Evolutionary conservation across 2,888 invertebrate genomes (phyloP).

Genomic region (Theodoxus fluviatilis): DNA sequence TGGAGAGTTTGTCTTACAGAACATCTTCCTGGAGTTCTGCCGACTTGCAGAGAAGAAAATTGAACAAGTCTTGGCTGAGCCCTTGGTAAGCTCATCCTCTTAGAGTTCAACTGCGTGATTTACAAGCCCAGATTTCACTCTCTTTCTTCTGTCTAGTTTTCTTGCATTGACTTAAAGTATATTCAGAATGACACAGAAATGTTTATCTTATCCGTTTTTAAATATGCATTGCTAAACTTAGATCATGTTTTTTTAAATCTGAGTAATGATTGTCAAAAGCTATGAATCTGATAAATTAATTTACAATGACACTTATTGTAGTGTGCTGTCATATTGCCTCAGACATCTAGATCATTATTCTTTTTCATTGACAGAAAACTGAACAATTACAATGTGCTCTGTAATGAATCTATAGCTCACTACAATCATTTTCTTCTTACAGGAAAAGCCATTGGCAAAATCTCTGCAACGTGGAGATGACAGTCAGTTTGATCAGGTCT

Average conservation of each 20-base stretch:
- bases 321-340: too few species aligned
- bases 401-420: too few species aligned
- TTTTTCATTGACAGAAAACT: too few species aligned
- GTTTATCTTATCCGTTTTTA: background rate
- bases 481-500: slow-evolving; percentile 80
- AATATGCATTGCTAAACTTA: background rate
- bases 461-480: slow-evolving; percentile 95
- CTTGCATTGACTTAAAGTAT: background rate
- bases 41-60: slow-evolving; percentile 94
- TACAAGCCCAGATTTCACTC: background rate
- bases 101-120: background rate
- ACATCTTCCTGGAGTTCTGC: slow-evolving; percentile 94
- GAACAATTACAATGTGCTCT: too few species aligned
- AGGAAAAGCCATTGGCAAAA: slow-evolving; percentile 95
- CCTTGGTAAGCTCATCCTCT: slow-evolving; percentile 71
- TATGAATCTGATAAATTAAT: too few species aligned
- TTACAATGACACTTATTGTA: too few species aligned
- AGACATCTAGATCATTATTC: too few species aligned
- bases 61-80: slow-evolving; percentile 91
- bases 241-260: too few species aligned
- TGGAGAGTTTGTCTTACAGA: slow-evolving; percentile 95
- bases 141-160: background rate
- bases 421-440: slow-evolving; percentile 44
- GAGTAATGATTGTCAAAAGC: too few species aligned
- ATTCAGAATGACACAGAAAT: background rate